Evolutionary conservation across 2,113 vertebrate genomes (phyloP).

Genomic region (Acanthisitta chloris): DNA sequence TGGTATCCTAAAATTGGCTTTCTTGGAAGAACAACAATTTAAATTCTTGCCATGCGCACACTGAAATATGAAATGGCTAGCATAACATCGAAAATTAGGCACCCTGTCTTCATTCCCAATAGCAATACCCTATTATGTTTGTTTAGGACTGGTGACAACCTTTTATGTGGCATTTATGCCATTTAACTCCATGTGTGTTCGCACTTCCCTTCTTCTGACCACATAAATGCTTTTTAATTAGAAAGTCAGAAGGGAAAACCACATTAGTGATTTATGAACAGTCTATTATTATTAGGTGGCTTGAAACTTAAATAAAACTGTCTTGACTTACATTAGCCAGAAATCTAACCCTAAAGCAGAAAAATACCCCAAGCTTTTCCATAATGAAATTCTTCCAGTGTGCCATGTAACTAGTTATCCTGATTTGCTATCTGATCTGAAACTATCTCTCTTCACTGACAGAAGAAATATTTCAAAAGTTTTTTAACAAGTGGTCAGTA

Average conservation of each 20-base stretch:
- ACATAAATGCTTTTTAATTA: background rate
- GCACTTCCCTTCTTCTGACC: background rate
- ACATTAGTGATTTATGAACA: background rate
- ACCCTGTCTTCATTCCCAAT: background rate
- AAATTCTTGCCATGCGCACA: background rate
- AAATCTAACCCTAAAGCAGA: background rate
- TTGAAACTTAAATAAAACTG: background rate
- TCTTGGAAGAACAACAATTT: background rate
- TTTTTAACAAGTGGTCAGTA: background rate
- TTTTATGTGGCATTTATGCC: background rate
- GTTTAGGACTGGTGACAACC: background rate
- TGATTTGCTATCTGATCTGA: background rate
- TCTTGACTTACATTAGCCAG: background rate
- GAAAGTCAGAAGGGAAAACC: background rate
- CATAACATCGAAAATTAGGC: background rate
- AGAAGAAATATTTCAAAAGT: background rate
- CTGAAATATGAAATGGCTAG: background rate
- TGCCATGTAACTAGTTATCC: background rate
- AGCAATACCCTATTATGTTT: background rate
- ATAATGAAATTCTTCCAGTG: background rate
- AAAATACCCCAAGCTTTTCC: background rate
- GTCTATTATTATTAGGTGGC: background rate
- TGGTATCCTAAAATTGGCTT: background rate
- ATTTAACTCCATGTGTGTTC: background rate
- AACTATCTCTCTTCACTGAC: background rate